Evolutionary conservation across 2,888 invertebrate genomes (phyloP), one percentile per base, ranked within the genome.

Genomic region (Apotomis capreana): DNA sequence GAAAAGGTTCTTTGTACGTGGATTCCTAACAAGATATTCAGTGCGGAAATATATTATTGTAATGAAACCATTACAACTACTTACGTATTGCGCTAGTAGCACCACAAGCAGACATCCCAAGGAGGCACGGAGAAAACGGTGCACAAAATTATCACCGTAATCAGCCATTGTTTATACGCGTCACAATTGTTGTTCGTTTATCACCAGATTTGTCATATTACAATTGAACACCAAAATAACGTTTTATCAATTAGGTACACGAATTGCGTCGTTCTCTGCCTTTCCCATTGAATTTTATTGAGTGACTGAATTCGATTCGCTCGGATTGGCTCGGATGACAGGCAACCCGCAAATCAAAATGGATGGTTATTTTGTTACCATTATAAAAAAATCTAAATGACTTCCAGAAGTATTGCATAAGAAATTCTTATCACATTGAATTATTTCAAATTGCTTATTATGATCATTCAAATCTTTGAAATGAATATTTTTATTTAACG

Each of bases 31-130:
- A 62, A 65, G 80, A 71, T 80, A 81, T 83, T 77, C 83, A 80
- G 81, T 64, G 80, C 83, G 79, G 78, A 85, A 84, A 82, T 80
- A 80, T 81, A 55, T 70, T 65, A 69, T 58, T 63, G 78, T 78
- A 81, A 83, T 78, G 74, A 76, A 81, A 80, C 71, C 75, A 78
- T 75, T 74, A 69, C 59, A 71, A 69, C 69, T 73, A 90, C 90
- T 89, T 86, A 90, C 90, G 82, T 88, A 83, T 87, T 87, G 83
- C 76, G 82, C 78, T 80, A 89, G 73, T 74, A 84, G 84, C 78
- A 89, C 78, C 76, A 88, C 75, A 75, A 89, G 82, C 75, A 90
- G 83, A 82, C 81, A 89, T 82, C 87, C 86, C 80, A 88, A 81
- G 79, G 88, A 76, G 80, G 81, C 77, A 76, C 81, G 81, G 79